Evolutionary conservation across 2,797 vertebrate species (phyloP).

Genomic region (Naso thynnoides): DNA sequence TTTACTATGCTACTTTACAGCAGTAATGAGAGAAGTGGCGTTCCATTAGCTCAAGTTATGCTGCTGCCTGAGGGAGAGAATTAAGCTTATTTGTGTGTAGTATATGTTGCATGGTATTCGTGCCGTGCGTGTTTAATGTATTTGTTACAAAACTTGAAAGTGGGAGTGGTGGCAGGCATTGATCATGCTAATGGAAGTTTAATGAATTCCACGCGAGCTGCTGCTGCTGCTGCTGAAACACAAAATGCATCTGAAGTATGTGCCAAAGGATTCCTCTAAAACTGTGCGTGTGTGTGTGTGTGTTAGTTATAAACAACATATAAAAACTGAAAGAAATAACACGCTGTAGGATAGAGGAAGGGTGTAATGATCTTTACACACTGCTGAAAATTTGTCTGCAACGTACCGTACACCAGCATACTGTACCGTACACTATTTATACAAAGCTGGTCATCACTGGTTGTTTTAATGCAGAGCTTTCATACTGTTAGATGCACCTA

Average conservation of each 20-base stretch:
- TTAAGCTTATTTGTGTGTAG: slow-evolving; percentile 39
- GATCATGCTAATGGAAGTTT: not conserved
- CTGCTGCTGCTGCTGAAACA: not conserved
- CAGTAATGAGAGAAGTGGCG: slow-evolving; percentile 39
- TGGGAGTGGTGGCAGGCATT: not conserved
- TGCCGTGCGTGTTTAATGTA: slow-evolving; percentile 7
- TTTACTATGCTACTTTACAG: slow-evolving; percentile 61
- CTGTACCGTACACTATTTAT: not conserved
- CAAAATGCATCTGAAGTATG: not conserved
- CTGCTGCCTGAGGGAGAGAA: slow-evolving; percentile 39
- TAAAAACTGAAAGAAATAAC: not conserved
- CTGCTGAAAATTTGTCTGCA: not conserved
- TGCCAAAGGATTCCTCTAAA: not conserved
- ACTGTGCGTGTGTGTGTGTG: too few species aligned
- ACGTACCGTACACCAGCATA: too few species aligned
- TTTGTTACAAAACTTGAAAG: slow-evolving; percentile 5
- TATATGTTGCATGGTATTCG: slow-evolving; percentile 15
- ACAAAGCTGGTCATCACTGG: not conserved
- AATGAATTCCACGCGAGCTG: not conserved
- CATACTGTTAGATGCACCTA: not conserved
- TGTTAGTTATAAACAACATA: not conserved
- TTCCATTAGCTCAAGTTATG: slow-evolving; percentile 56
- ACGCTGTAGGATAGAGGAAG: not conserved
- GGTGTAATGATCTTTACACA: too few species aligned
- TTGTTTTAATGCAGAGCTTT: not conserved